phyloP scores from a whole-genome alignment of 2,888 invertebrate species.

The Hydriomena furcata region DNA sequence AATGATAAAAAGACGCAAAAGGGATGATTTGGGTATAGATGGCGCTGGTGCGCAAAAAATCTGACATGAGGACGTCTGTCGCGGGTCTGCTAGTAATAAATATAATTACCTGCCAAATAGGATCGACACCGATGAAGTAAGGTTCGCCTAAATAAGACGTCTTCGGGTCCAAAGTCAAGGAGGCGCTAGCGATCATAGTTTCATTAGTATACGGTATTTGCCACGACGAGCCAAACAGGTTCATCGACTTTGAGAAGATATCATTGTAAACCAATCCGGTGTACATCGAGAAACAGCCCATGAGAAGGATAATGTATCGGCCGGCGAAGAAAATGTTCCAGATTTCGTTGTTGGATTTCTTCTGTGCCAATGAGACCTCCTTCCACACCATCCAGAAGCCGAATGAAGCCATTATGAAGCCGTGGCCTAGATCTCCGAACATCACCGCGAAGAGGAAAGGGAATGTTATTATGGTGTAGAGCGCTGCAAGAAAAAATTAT shows the following conservation, averaged over 20 bases:
- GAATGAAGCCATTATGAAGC: conserved; percentile 91
- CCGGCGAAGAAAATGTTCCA: conserved; percentile 99
- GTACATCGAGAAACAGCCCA: conserved; percentile 99
- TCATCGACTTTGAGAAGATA: conserved; percentile 97
- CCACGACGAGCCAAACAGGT: conserved; percentile 97
- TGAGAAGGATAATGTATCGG: conserved; percentile 97
- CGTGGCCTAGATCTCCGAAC: conserved; percentile 98
- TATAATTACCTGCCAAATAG: conserved; percentile 89
- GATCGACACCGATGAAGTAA: conserved; percentile 95
- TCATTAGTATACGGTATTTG: conserved; percentile 79
- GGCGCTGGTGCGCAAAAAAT: too few species aligned
- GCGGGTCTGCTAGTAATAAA: too few species aligned
- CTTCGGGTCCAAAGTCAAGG: conserved; percentile 87
- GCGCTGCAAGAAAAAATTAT: conserved; percentile 79
- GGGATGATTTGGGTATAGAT: too few species aligned
- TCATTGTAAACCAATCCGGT: conserved; percentile 99
- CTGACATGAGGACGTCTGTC: too few species aligned
- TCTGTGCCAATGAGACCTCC: conserved; percentile 89
- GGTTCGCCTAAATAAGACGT: conserved; percentile 84
- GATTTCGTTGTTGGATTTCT: conserved; percentile 92
- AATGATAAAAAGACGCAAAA: too few species aligned
- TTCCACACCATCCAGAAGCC: conserved; percentile 91
- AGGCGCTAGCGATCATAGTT: conserved; percentile 71
- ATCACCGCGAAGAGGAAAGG: conserved; percentile 98
- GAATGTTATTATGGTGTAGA: conserved; percentile 95